phyloP scores from a whole-genome alignment of 1,140 invertebrate species.

The Periplaneta americana region DNA sequence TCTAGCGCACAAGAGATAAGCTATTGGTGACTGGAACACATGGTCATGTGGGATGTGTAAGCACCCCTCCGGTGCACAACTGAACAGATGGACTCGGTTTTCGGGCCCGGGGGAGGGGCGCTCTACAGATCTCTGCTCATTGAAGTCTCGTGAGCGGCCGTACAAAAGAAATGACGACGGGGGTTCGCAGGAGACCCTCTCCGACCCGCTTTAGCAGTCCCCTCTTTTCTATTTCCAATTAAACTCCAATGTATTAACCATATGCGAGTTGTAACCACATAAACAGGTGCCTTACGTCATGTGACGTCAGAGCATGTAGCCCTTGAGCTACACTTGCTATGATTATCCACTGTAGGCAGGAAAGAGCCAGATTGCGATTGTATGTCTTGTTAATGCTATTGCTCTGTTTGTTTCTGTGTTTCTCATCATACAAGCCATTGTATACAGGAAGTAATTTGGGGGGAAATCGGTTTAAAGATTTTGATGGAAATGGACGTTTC shows the following conservation, averaged over 20 bases:
- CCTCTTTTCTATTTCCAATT: constrained; percentile 16
- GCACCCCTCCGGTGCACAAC: background rate
- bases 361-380: no score
- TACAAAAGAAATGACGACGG: background rate
- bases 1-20: background rate
- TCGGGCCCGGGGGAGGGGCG: background rate
- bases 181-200: background rate
- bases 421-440: no score
- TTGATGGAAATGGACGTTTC: no score
- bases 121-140: background rate
- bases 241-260: constrained; percentile 22
- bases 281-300: constrained; percentile 20
- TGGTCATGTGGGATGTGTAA: background rate
- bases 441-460: no score
- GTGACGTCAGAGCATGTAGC: no score
- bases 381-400: no score
- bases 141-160: background rate
- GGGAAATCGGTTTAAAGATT: no score
- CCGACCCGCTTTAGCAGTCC: no score
- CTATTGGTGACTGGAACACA: background rate
- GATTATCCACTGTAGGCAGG: no score
- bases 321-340: no score
- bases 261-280: constrained; percentile 21
- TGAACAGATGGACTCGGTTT: background rate
- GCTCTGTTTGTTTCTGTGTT: no score